Evolutionary conservation across 2,113 vertebrate species (phyloP).

Genomic region (Aptenodytes patagonicus): DNA sequence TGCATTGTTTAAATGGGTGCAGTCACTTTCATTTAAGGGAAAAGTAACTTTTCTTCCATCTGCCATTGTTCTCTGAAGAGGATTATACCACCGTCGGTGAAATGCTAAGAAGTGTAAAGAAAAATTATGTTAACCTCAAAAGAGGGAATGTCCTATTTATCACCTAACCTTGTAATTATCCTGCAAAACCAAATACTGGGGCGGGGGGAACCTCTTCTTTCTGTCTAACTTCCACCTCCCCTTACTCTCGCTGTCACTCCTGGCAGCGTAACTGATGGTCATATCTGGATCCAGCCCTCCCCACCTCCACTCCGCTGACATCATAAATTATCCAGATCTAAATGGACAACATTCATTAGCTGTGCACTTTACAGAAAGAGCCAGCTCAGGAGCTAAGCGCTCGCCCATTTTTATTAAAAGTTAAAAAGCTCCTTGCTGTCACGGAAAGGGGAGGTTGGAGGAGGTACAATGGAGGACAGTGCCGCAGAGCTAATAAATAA

Average conservation of each 20-base stretch:
- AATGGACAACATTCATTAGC: conserved; percentile 74
- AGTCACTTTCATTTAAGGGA: not conserved
- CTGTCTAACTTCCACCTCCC: not conserved
- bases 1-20: not conserved
- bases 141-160: not conserved
- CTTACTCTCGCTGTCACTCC: not conserved
- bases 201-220: not conserved
- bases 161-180: not conserved
- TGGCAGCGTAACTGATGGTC: not conserved
- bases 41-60: not conserved
- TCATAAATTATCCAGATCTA: conserved; percentile 73
- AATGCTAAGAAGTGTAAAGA: not conserved
- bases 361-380: conserved; percentile 65
- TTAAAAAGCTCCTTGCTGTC: conserved; percentile 87
- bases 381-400: conserved; percentile 54
- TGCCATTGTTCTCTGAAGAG: not conserved
- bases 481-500: conserved; percentile 87
- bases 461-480: conserved; percentile 75
- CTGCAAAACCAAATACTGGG: not conserved
- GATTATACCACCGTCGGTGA: not conserved
- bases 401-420: conserved; percentile 85
- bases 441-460: conserved; percentile 53
- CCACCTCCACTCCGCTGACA: conserved; percentile 41
- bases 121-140: not conserved
- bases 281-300: conserved; percentile 33